phyloP scores from a whole-genome alignment of 2,797 vertebrate species.

The Acridotheres tristis region DNA sequence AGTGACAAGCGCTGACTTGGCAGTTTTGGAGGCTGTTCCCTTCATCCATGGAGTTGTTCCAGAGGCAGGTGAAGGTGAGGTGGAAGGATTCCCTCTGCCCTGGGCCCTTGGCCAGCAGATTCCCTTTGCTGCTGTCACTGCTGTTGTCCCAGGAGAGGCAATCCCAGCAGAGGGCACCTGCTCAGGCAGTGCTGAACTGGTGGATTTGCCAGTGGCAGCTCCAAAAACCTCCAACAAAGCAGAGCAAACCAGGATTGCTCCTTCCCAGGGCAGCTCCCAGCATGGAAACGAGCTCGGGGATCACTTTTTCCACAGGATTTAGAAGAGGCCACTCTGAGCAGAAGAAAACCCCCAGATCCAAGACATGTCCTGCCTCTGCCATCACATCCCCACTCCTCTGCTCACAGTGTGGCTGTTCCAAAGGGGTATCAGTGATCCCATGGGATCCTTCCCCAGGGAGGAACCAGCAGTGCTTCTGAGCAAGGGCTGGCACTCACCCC shows the following conservation, averaged over 20 bases:
- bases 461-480: not conserved
- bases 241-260: not conserved
- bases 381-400: not conserved
- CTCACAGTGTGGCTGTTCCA: not conserved
- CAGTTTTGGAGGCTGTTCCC: not conserved
- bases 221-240: not conserved
- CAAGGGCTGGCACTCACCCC: not conserved
- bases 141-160: not conserved
- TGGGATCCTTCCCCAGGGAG: not conserved
- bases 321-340: not conserved
- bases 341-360: not conserved
- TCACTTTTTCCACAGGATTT: not conserved
- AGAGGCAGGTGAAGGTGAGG: not conserved
- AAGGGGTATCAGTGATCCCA: fast-evolving
- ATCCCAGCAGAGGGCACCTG: not conserved
- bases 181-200: not conserved
- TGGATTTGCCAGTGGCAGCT: not conserved
- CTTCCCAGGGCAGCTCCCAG: not conserved
- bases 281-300: not conserved
- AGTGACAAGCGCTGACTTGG: not conserved
- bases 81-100: not conserved
- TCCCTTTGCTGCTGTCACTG: not conserved
- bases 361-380: not conserved
- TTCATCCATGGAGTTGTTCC: fast-evolving
- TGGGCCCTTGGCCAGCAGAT: not conserved